Base-by-base conservation (phyloP, 1,140 invertebrate species). In the Drosophila fuyamai region DNA sequence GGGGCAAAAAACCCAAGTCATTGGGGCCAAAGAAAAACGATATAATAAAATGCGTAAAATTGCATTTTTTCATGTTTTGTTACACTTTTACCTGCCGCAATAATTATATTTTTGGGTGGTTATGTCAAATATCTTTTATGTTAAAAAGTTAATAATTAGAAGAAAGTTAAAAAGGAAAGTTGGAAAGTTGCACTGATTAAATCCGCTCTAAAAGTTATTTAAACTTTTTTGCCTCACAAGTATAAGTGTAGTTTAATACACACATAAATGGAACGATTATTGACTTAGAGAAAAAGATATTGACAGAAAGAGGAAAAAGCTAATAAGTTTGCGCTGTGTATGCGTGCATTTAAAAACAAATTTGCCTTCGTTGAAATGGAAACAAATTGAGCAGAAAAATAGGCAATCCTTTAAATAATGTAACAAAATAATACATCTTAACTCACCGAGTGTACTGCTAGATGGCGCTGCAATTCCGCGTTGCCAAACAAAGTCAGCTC, bases 391-490 rank as follows among this genome's bases (percentile, higher is more conserved):
- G 29, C 36, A 29, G 1, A 41, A 58, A 59, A 18, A 9, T n/a
- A 23, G 36, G 14, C 32, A 16, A 44, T 12, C 43, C 4, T 35
- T 12, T 6, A 9, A 10, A 16, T 18, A 43, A 47, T 12, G 4
- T 1, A 27, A 1, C 32, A 1, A 32, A 29, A 47, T 1, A 23
- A 59, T 29, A 58, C 40, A 0, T 7, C 8, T 0, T 8, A 14
- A 88, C 91, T 90, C 75, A 92, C 92, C 92, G 91, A 91, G 76
- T 92, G 89, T 35, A 91, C 77, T 70, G 80, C 81, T 73, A 89
- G 61, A 72, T 90, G 89, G 35, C 82, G 76, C 76, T 92, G 79
- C 60, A 92, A 61, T n/a, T 92, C 91, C 50, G 70, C 71, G 63
- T 62, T 85, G 3, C 74, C 79, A 51, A 83, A 90, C 38, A 73